Base-by-base conservation (phyloP, 1,140 invertebrate species). In the Lepidotrigona ventralis region DNA sequence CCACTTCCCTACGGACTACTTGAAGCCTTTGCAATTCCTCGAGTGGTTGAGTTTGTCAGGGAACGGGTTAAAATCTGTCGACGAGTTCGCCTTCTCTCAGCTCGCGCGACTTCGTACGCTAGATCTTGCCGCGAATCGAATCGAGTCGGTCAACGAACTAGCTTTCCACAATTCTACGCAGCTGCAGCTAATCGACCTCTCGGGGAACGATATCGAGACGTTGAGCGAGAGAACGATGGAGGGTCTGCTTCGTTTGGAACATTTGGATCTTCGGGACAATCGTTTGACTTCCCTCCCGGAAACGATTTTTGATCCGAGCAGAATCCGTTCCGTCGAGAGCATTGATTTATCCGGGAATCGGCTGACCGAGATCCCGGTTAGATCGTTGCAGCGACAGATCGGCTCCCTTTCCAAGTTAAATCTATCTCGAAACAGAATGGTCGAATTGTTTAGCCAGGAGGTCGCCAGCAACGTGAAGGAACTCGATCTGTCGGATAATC, bases 101-200 rank as follows among this genome's bases (percentile, higher is more conserved):
- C 94, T 98, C 51, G 96, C 96, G 8, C 95, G 96, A 76, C 93
- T 98, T 4, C 95, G 96, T 79, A 94, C 94, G 4, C 91, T 99
- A 46, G 93, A 96, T 84, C 91, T 98, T 19, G 95, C 96, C 0
- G 91, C 96, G 79, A 98, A 98, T 91, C 93, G 96, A 85, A 95
- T 99, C 84, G 97, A 97, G 89, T 95, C 95, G 9, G 78, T 99
- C 19, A 97, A 96, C 85, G 97, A 98, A 94, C 96, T 97, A 94
- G 97, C 97, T 1, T 98, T 98, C 92, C 96, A 98, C 87, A 98
- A 98, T 91, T 98, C 98, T 0, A 96, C 97, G 0, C 98, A 98
- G 93, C 94, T 88, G 6, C 98, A 98, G 91, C 90, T 96, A 21
- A 90, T 99, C 51, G 96, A 98, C 93, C 93, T 99, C 63, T 96